phyloP scores from a whole-genome alignment of 2,888 invertebrate species.

The Dryococelus australis region DNA sequence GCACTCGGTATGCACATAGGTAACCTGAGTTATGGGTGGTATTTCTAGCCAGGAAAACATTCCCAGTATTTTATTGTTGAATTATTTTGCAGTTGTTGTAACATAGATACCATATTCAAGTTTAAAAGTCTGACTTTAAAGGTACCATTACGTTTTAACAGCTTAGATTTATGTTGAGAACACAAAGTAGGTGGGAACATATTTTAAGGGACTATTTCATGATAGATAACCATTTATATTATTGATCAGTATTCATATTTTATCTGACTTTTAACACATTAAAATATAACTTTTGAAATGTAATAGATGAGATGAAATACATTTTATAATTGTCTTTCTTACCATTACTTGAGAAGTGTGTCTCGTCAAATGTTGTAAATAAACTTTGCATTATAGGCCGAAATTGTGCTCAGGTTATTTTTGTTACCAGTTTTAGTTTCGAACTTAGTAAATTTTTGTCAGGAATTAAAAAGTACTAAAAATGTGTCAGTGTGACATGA shows the following conservation, averaged over 20 bases:
- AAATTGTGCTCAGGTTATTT: constrained; percentile 10
- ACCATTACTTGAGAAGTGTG: constrained; percentile 7
- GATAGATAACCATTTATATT: constrained; percentile 1
- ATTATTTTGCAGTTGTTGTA: constrained; percentile 8
- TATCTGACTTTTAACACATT: constrained; percentile 9
- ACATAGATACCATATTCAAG: constrained; percentile 5
- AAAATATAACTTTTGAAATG: constrained; percentile 8
- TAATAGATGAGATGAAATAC: not conserved
- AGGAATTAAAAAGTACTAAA: not conserved
- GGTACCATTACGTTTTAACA: not conserved
- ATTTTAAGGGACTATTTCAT: not conserved
- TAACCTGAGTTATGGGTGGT: constrained; percentile 16
- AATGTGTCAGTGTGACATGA: not conserved
- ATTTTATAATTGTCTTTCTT: not conserved
- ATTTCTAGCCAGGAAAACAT: not conserved
- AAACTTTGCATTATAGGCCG: not conserved
- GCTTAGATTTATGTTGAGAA: constrained; percentile 16
- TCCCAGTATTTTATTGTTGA: not conserved
- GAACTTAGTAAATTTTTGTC: not conserved
- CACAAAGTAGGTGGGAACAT: constrained; percentile 6
- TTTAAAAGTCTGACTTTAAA: not conserved
- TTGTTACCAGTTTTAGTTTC: not conserved
- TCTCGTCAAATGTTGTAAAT: constrained; percentile 23
- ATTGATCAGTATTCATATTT: constrained; percentile 16
- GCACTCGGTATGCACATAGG: not conserved